Conservation (phyloP, 2,888 invertebrate species). For the Ceramica pisi region DNA sequence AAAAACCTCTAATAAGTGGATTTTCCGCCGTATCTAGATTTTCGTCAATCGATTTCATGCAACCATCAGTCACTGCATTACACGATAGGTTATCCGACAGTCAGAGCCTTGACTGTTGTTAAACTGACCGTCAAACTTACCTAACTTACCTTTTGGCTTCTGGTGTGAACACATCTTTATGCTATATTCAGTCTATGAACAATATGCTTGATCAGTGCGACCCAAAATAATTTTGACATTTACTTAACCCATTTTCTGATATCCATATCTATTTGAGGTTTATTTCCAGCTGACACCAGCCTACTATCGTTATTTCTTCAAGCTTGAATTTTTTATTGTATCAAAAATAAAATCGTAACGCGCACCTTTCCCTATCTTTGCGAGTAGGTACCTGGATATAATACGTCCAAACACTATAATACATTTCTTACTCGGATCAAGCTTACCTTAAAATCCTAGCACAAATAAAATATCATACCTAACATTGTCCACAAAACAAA, state of each 20-base stretch:
- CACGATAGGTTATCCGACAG: no score
- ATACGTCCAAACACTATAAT: constrained; percentile 44
- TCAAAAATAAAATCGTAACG: constrained; percentile 22
- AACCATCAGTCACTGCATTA: no score
- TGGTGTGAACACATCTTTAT: background rate
- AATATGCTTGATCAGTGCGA: background rate
- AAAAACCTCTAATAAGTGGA: no score
- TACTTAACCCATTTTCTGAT: background rate
- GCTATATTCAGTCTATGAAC: background rate
- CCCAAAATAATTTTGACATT: constrained; percentile 3
- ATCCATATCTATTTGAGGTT: constrained; percentile 4
- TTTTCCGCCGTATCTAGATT: no score
- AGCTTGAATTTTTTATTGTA: constrained; percentile 10
- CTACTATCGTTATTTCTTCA: constrained; percentile 21
- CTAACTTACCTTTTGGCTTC: no score
- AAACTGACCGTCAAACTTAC: no score
- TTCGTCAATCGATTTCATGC: no score
- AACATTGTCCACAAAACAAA: constrained; percentile 58
- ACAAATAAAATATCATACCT: constrained; percentile 60
- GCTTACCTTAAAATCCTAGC: constrained; percentile 52
- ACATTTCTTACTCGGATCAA: constrained; percentile 39
- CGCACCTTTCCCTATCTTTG: constrained; percentile 17
- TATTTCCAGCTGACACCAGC: constrained; percentile 34
- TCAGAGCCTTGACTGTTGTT: no score
- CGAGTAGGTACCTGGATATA: constrained; percentile 27